Conservation (phyloP, 1,140 invertebrate genomes). For the Rhynchophorus ferrugineus region DNA sequence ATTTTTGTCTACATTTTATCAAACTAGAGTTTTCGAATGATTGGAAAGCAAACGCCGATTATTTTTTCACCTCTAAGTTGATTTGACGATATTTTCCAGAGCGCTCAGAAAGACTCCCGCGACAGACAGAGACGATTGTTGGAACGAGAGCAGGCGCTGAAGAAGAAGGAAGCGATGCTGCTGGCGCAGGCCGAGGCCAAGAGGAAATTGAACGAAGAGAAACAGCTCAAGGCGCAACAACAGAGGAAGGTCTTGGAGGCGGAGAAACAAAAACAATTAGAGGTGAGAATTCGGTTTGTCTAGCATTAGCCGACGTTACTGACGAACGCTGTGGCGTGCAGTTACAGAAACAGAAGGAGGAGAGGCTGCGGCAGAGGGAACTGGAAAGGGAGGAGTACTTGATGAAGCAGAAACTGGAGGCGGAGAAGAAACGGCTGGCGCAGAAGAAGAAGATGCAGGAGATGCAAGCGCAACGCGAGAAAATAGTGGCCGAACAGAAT, state of each 20-base stretch:
- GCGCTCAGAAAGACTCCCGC: conserved; percentile 17
- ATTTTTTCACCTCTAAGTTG: no score
- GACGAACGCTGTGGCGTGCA: background rate
- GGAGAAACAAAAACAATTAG: conserved; percentile 47
- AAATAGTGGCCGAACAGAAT: conserved; percentile 19
- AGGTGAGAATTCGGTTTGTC: conserved; percentile 40
- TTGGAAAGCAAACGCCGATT: no score
- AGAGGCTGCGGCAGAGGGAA: conserved; percentile 44
- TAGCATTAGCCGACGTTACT: background rate
- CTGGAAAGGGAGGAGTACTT: conserved; percentile 47
- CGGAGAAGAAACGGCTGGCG: conserved; percentile 37
- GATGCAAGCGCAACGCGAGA: conserved; percentile 32
- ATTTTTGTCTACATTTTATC: no score
- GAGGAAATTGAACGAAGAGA: conserved; percentile 50
- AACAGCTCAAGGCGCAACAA: conserved; percentile 49
- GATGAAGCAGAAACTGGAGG: conserved; percentile 46
- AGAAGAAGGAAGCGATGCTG: conserved; percentile 35
- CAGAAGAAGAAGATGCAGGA: conserved; percentile 34
- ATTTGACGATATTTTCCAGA: conserved; percentile 13
- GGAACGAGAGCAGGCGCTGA: conserved; percentile 41
- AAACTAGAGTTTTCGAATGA: no score
- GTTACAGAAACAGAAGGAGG: conserved; percentile 40
- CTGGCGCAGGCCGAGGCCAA: conserved; percentile 44
- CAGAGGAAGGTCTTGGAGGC: conserved; percentile 50
- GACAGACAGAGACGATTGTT: conserved; percentile 16